Evolutionary conservation across 2,888 invertebrate species (phyloP), one percentile per base, ranked within the genome.

Genomic region (Drosophila formosana): DNA sequence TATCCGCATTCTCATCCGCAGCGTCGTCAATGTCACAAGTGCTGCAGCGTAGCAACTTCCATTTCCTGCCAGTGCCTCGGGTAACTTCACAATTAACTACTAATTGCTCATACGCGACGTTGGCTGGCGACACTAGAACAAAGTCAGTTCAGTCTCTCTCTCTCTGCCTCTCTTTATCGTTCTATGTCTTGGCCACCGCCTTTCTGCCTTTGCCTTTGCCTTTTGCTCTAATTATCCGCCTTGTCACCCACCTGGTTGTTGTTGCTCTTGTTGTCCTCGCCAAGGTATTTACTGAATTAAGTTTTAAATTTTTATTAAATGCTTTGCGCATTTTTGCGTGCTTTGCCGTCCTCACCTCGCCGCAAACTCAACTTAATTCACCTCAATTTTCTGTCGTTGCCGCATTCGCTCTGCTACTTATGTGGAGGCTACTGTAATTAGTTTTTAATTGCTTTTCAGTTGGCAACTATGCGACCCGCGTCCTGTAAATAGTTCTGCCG

Each of bases 261-360:
- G 46, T 56, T 34, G 46, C 26, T 9, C 67, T 34, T 56, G 46
- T 56, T 34, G 46, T 37, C 13, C 67, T 32, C 65, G 37, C 18
- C 37, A 52, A 55, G 82, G 78, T 75, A 89, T 89, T 88, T 86
- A 73, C 74, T 71, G 68, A 88, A 89, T 89, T 86, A 82, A 89
- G 89, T 85, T 82, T 89, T 86, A 88, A 89, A 89, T 82, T 89
- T 86, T 77, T 83, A 83, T 80, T 88, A 82, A 89, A 89, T 80
- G 70, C 82, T 78, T 74, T 66, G 73, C 85, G 80, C 82, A 87
- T 87, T 81, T 75, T 71, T 71, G 56, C 37, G 52, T 46, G 43
- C 45, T 47, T 4, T 9, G 11, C 9, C 6, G 9, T 1, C 6
- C 9, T 4, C n/a, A 18, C 9, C 6, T 8, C 2, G 7, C 9